These are phyloP conservation scores for Philereme transversata DNA, from an alignment of 2,888 invertebrate species.

Conservation along the genomic window DNA sequence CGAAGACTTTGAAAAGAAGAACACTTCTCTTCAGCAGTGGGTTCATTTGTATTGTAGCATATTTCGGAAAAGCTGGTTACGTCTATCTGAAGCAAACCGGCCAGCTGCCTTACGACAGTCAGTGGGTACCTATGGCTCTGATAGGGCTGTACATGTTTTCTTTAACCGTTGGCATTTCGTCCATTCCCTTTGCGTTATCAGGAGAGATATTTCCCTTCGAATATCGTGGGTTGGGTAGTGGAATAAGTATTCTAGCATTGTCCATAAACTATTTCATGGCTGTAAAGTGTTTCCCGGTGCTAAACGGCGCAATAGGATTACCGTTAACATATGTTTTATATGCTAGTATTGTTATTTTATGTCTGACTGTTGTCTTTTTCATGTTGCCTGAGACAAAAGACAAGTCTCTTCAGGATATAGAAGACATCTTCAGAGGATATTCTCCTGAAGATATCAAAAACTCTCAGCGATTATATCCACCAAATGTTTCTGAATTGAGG, in stretches of 20 bases:
- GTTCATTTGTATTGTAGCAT: slow-evolving; percentile 81
- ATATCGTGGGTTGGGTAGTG: slow-evolving; percentile 86
- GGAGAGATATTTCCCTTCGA: slow-evolving; percentile 88
- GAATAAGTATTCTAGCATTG: slow-evolving; percentile 84
- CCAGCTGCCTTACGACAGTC: slow-evolving; percentile 59
- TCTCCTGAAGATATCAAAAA: slow-evolving; percentile 53
- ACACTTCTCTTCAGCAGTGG: slow-evolving; percentile 85
- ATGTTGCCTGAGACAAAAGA: slow-evolving; percentile 88
- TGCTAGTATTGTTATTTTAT: slow-evolving; percentile 77
- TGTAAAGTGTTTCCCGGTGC: slow-evolving; percentile 86
- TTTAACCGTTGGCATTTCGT: slow-evolving; percentile 84
- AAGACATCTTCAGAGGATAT: slow-evolving; percentile 76
- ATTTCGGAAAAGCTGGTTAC: slow-evolving; percentile 80
- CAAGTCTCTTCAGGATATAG: slow-evolving; percentile 86
- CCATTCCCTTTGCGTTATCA: slow-evolving; percentile 88
- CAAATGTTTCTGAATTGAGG: slow-evolving; percentile 49
- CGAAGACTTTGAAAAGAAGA: slow-evolving; percentile 85
- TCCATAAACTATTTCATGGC: slow-evolving; percentile 87
- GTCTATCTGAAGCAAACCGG: slow-evolving; percentile 65
- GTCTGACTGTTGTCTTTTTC: slow-evolving; percentile 81
- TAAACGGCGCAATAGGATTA: slow-evolving; percentile 78
- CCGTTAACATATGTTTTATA: slow-evolving; percentile 85
- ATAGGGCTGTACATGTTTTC: slow-evolving; percentile 84
- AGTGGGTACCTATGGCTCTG: slow-evolving; percentile 77
- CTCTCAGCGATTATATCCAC: slow-evolving; percentile 57